Conservation (phyloP, 2,113 vertebrate species). For the Siniperca knerii region DNA sequence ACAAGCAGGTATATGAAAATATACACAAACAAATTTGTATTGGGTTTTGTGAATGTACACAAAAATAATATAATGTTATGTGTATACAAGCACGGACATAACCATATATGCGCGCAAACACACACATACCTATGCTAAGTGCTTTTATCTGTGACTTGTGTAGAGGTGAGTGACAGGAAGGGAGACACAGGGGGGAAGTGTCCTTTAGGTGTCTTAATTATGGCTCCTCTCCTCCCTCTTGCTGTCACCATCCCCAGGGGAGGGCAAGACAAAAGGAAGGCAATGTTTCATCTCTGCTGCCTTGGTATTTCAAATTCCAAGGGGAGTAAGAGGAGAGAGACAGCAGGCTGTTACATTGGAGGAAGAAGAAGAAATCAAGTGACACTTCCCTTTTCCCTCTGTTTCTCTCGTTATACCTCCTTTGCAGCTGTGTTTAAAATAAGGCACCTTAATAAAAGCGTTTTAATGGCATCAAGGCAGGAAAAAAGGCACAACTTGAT, state of each 20-base stretch:
- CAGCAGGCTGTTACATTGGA: slow-evolving; percentile 55
- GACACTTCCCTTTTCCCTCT: slow-evolving; percentile 30
- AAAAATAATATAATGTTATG: background rate
- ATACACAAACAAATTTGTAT: background rate
- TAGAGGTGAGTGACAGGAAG: slow-evolving; percentile 79
- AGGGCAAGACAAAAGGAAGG: slow-evolving; percentile 78
- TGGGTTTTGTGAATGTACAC: background rate
- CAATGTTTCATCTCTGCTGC: slow-evolving; percentile 78
- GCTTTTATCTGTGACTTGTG: slow-evolving; percentile 72
- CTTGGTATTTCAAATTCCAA: slow-evolving; percentile 79
- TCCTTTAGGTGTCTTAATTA: slow-evolving; percentile 84
- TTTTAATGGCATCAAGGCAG: slow-evolving; percentile 69
- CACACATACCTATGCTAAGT: slow-evolving; percentile 53
- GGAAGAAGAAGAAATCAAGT: slow-evolving; percentile 61
- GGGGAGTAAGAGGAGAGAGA: slow-evolving; percentile 71
- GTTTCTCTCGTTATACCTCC: slow-evolving; percentile 32
- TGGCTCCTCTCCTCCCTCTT: slow-evolving; percentile 77
- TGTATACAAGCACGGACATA: background rate
- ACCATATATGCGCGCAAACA: background rate
- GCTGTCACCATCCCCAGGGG: slow-evolving; percentile 78
- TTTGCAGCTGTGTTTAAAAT: slow-evolving; percentile 76
- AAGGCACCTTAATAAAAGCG: slow-evolving; percentile 72
- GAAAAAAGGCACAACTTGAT: slow-evolving; percentile 71
- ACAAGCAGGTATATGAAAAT: background rate
- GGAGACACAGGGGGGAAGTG: slow-evolving; percentile 71